Evolutionary conservation across 2,113 vertebrate genomes (phyloP).

Genomic region (Cebidichthys violaceus): DNA sequence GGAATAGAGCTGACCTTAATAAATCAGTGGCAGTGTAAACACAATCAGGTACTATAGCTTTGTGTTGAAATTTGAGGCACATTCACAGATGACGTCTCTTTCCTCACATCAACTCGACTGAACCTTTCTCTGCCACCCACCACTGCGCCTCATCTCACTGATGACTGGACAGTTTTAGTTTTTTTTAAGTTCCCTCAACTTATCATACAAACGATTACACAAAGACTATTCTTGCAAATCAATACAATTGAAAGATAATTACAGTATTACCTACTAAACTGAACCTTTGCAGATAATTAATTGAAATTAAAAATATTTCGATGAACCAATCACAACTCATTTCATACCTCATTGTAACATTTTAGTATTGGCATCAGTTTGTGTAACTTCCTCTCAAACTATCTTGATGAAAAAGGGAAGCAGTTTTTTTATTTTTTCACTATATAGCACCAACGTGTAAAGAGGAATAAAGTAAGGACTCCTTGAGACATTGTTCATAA

Average conservation of each 20-base stretch:
- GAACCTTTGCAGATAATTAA: background rate
- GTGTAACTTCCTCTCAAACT: background rate
- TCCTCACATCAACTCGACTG: constrained; percentile 64
- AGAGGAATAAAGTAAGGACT: background rate
- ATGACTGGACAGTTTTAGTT: constrained; percentile 29
- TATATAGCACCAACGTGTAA: background rate
- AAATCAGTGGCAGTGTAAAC: constrained; percentile 81
- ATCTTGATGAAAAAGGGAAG: background rate
- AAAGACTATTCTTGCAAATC: background rate
- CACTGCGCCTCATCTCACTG: constrained; percentile 44
- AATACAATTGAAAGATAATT: background rate
- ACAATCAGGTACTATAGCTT: constrained; percentile 75
- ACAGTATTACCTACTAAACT: background rate
- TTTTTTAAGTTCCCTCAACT: background rate
- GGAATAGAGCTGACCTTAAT: constrained; percentile 68
- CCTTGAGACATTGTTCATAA: background rate
- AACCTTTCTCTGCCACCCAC: constrained; percentile 55
- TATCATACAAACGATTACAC: background rate
- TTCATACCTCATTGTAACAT: background rate
- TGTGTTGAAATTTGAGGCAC: constrained; percentile 73
- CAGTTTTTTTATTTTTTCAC: no score
- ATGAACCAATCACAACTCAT: background rate
- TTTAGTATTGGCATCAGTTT: background rate
- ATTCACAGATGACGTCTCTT: constrained; percentile 68
- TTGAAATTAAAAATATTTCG: background rate